Evolutionary conservation across 2,888 invertebrate species (phyloP), one percentile per base, ranked within the genome.

Genomic region (Dendrolimus pini): DNA sequence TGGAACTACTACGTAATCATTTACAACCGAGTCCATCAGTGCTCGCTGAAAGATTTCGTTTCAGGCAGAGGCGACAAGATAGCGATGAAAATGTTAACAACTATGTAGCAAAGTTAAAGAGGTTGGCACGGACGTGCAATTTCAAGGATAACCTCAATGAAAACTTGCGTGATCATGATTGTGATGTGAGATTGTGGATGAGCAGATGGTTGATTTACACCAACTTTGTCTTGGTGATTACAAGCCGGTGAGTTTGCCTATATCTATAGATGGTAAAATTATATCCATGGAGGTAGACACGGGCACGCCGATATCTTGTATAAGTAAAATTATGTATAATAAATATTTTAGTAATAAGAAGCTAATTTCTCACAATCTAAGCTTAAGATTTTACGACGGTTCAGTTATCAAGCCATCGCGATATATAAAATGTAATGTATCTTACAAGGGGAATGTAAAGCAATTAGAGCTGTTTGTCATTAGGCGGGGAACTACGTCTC

Each of bases 391-490:
- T 59, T 65, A 65, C 54, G 59, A 65, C 41, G 66, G 67, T 1
- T 41, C 61, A 1, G 53, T 41, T 41, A 59, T 65, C 41, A 58
- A 60, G 42, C 67, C 67, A 0, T 12, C 68, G n/a, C 66, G 68
- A 0, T 13, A 60, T 1, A 56, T 65, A 41, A 60, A 53, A 54
- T 41, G 59, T 1, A 1, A 3, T 1, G 64, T 68, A 1, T 13
- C 13, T 10, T 68, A 62, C 54, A 54, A 0, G 53, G 30, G 0
- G 0, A 12, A 2, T 13, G 13, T 2, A 66, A 68, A 58, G 18
- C 1, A 18, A 60, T 55, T 68, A 47, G 68, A 69, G 2, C 58
- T 69, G 42, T 68, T 61, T 63, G 60, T 68, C 1, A 60, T 70
- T 1, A 52, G 62, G 3, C 47, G 54, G 2, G 67, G n/a, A n/a